A percentile compares a stretch with the other conserved stretches of the same genome.
These are phyloP conservation scores for Stigmatopora nigra DNA, from an alignment of 2,113 vertebrate genomes.

Conservation along the genomic window DNA sequence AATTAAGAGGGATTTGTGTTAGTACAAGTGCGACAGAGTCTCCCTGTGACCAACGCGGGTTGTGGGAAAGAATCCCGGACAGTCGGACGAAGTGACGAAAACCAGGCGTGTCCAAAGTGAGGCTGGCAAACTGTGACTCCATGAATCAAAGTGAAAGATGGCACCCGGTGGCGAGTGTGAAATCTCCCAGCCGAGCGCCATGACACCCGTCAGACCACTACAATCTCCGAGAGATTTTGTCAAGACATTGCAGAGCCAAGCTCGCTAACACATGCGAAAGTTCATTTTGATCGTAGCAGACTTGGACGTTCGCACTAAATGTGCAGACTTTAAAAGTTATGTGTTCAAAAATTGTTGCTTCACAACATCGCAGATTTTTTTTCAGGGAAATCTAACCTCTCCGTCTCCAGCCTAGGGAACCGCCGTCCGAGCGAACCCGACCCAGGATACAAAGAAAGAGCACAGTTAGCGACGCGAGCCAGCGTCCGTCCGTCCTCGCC, in stretches of 20 bases:
- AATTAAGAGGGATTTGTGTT: background rate
- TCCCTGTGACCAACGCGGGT: too few relatives aligned
- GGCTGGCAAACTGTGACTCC: conserved; percentile 27
- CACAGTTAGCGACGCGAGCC: conserved; percentile 60
- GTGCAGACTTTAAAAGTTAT: too few relatives aligned
- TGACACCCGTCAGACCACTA: conserved; percentile 56
- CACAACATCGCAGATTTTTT: too few relatives aligned
- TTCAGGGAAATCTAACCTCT: conserved; percentile 77
- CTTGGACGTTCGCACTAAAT: too few relatives aligned
- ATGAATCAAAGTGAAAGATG: conserved; percentile 57
- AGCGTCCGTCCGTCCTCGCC: conserved; percentile 16
- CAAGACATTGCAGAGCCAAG: conserved; percentile 50
- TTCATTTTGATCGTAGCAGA: background rate
- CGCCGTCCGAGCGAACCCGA: conserved; percentile 61
- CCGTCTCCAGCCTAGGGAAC: conserved; percentile 73
- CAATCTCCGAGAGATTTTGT: conserved; percentile 65
- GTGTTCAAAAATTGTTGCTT: too few relatives aligned
- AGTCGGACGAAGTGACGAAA: too few relatives aligned
- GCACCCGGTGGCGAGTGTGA: conserved; percentile 47
- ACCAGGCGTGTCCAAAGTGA: too few relatives aligned
- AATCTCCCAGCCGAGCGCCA: conserved; percentile 52
- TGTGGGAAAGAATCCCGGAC: too few relatives aligned
- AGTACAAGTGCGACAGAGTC: background rate
- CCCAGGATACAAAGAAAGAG: conserved; percentile 70
- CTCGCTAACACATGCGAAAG: conserved; percentile 51